These are phyloP conservation scores for Chaetura pelagica DNA, from an alignment of 2,113 vertebrate species.

Conservation along the genomic window DNA sequence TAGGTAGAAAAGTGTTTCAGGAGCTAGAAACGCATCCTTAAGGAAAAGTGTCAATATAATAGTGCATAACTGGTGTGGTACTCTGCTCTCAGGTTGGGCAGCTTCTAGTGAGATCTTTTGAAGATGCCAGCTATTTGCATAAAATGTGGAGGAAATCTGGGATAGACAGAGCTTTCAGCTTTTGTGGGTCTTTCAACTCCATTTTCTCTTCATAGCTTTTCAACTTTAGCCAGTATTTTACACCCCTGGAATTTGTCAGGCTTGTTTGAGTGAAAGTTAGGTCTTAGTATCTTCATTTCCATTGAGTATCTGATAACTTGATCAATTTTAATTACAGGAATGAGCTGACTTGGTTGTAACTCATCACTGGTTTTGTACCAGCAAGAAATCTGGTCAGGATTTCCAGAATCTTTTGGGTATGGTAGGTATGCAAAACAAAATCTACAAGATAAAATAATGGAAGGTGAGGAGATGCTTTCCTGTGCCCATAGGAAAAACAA, in stretches of 20 bases:
- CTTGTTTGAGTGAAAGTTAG: not conserved
- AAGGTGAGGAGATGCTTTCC: not conserved
- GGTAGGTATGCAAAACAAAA: not conserved
- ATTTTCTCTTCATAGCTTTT: not conserved
- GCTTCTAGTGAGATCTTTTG: slow-evolving; percentile 7
- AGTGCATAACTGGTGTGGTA: not conserved
- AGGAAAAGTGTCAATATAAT: not conserved
- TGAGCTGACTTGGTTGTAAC: not conserved
- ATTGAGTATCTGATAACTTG: not conserved
- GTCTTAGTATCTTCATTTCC: not conserved
- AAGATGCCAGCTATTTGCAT: not conserved
- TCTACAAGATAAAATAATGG: not conserved
- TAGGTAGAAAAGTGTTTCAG: not conserved
- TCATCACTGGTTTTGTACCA: not conserved
- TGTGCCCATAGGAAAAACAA: not conserved
- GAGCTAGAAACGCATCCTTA: not conserved
- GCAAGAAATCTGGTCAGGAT: not conserved
- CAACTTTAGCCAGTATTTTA: not conserved
- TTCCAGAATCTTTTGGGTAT: not conserved
- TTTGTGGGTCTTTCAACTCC: not conserved
- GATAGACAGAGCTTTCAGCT: not conserved
- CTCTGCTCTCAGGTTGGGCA: not conserved
- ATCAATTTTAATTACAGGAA: slow-evolving; percentile 6
- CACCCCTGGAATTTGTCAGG: not conserved
- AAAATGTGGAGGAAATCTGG: slow-evolving; percentile 8